Evolutionary conservation across 1,140 invertebrate species (phyloP).

Genomic region (Hylaeus volcanicus): DNA sequence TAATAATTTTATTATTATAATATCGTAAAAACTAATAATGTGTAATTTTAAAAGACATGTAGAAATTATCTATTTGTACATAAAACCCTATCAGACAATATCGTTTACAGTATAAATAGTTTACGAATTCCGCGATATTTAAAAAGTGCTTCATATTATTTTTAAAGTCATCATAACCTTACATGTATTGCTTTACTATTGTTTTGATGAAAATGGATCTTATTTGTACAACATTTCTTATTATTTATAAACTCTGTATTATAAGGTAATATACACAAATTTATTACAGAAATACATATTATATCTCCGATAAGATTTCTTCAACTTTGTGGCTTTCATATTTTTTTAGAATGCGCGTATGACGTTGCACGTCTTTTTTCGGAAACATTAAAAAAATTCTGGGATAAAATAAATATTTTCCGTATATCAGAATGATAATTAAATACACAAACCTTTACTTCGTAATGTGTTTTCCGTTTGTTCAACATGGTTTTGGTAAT

Average conservation of each 20-base stretch:
- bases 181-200: conserved; percentile 37
- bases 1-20: conserved; percentile 7
- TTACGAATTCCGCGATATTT: conserved; percentile 32
- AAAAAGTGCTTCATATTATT: conserved; percentile 38
- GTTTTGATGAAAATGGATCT: conserved; percentile 22
- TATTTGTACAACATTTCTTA: conserved; percentile 24
- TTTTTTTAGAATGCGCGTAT: conserved; percentile 29
- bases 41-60: neutral
- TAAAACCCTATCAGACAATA: conserved; percentile 12
- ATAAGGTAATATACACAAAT: conserved; percentile 50
- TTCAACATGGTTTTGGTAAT: conserved; percentile 18
- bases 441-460: conserved; percentile 26
- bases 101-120: conserved; percentile 19
- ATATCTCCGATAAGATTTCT: conserved; percentile 30
- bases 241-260: conserved; percentile 48
- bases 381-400: conserved; percentile 13
- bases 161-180: conserved; percentile 51
- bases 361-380: neutral
- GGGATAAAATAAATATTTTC: conserved; percentile 18
- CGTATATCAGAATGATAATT: conserved; percentile 12
- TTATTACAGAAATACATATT: conserved; percentile 47
- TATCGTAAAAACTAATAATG: conserved; percentile 1
- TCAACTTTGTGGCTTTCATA: conserved; percentile 8
- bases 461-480: conserved; percentile 12
- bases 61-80: neutral